Evolutionary conservation across 2,113 vertebrate genomes (phyloP).

Genomic region (Charina bottae): DNA sequence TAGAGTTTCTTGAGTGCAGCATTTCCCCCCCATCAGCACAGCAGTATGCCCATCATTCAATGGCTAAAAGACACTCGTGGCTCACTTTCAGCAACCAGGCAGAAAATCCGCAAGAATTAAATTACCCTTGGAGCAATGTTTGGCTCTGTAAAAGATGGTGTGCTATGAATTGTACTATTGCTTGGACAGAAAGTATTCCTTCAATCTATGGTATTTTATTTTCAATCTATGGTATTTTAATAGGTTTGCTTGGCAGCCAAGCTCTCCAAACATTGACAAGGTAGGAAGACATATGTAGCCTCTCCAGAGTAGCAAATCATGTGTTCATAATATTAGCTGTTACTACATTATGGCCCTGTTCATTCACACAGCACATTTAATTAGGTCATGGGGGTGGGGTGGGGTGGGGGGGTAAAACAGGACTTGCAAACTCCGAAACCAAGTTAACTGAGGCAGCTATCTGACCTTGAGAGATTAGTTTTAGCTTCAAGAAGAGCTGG

Average conservation of each 20-base stretch:
- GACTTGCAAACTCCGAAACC: not conserved
- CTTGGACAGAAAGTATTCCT: not conserved
- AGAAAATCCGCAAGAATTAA: not conserved
- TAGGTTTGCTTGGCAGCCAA: not conserved
- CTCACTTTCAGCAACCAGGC: not conserved
- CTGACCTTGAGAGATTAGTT: not conserved
- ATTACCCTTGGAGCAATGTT: not conserved
- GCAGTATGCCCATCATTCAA: not conserved
- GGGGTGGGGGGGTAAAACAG: not conserved
- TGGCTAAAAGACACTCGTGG: not conserved
- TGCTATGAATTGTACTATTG: not conserved
- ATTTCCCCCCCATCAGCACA: not conserved
- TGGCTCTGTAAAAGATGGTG: slow-evolving; percentile 17
- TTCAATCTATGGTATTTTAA: not conserved
- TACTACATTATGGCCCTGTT: not conserved
- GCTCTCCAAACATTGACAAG: not conserved
- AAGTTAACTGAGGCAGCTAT: not conserved
- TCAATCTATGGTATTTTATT: not conserved
- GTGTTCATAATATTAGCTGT: not conserved
- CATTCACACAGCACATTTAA: not conserved
- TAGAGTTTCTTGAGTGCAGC: not conserved
- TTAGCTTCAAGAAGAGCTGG: not conserved
- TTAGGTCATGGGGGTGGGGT: not conserved
- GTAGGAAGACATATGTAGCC: not conserved
- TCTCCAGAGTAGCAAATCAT: not conserved